Percentiles rank a stretch among this genome's conserved stretches.
phyloP scores from a whole-genome alignment of 2,888 invertebrate genomes.

The Dryobota labecula region DNA sequence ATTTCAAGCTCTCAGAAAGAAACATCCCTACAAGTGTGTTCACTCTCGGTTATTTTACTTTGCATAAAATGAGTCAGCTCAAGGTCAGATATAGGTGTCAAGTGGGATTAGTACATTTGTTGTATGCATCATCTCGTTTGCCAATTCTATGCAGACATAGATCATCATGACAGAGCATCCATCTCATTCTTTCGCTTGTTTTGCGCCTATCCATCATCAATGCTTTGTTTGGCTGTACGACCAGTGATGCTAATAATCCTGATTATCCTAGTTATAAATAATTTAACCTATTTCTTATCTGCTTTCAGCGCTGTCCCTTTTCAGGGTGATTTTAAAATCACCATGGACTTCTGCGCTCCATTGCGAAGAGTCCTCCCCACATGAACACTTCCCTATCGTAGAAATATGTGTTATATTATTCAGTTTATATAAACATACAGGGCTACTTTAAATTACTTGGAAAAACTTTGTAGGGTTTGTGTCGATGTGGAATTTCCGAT shows the following conservation, averaged over 20 bases:
- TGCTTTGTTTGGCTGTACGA: not conserved
- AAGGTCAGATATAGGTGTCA: too few species aligned
- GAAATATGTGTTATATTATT: slow-evolving; percentile 50
- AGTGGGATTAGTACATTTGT: not conserved
- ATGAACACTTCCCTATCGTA: slow-evolving; percentile 50
- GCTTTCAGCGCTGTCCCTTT: slow-evolving; percentile 38
- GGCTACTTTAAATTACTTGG: slow-evolving; percentile 35
- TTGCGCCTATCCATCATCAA: not conserved
- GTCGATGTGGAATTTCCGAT: not conserved
- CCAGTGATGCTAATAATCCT: not conserved
- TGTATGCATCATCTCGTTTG: not conserved
- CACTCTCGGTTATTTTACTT: not conserved
- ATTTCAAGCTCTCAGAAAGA: not conserved
- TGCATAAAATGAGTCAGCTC: not conserved
- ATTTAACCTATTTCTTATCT: slow-evolving; percentile 27
- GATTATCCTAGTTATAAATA: slow-evolving; percentile 35
- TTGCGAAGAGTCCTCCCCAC: slow-evolving; percentile 36
- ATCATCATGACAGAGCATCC: not conserved
- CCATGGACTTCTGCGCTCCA: slow-evolving; percentile 38
- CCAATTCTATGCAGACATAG: not conserved
- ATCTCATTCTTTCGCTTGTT: not conserved
- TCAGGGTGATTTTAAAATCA: slow-evolving; percentile 42
- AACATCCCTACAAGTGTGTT: not conserved
- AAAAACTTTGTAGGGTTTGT: slow-evolving; percentile 17
- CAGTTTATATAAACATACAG: slow-evolving; percentile 39